Base-by-base conservation (phyloP, 2,113 vertebrate genomes). In the Rhodinocichla rosea region DNA sequence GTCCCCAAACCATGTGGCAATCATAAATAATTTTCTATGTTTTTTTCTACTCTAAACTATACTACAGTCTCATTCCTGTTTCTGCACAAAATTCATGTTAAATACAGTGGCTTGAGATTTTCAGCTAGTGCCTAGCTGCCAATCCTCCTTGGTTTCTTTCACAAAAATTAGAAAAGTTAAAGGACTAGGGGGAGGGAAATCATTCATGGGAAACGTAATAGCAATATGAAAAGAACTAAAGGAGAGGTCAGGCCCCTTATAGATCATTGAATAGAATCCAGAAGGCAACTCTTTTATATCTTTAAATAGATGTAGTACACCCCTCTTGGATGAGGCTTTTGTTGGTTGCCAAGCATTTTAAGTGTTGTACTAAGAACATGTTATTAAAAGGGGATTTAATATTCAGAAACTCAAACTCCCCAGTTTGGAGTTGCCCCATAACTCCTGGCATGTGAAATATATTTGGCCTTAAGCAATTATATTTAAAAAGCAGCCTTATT, bases 371-470 rank as follows among this genome's bases (percentile, higher is more conserved):
- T 94, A 92, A 96, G 95, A 97, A 97, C 70, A 97, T 4, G 92
- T 97, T 96, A 97, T 96, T 96, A 97, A 97, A 93, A 84, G 67
- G 60, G 93, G 95, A 96, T 97, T 97, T 97, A 95, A 97, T 96
- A 97, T 76, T 97, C 90, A 96, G 73, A 40, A 93, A 83, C 85
- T 85, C 83, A 65, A 96, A 79, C 65, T 94, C 40, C 24, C 27
- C 39, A 69, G 81, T 83, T 57, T 2, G 2, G 78, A 93, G 55
- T 10, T 87, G 83, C 59, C 89, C 92, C 81, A 69, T 94, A 80
- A 96, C 91, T 83, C 70, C 81, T 5, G 3, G 53, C 33, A 12
- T 78, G 59, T 82, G 91, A 96, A 96, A 90, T 68, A 77, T 4
- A 76, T 55, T 73, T 47, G 86, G 62, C 76, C 73, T 75, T 65